Evolutionary conservation across 2,888 invertebrate genomes (phyloP).

Genomic region (Galerucella nymphaeae): DNA sequence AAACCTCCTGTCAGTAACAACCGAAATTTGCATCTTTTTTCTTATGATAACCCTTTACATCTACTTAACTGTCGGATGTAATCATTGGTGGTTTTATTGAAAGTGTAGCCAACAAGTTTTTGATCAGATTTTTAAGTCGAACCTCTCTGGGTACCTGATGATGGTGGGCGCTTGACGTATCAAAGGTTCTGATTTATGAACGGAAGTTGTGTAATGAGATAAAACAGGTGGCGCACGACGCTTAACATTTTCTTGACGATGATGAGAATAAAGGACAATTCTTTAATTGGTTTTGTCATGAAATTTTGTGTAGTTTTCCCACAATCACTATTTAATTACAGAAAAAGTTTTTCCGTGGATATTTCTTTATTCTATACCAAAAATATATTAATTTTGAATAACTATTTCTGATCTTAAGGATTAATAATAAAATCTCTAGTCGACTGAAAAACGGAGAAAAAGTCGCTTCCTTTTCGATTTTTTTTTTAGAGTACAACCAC

Average conservation of each 20-base stretch:
- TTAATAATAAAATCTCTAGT: too few relatives aligned
- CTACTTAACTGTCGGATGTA: not conserved
- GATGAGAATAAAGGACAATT: conserved; percentile 2
- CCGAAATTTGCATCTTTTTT: not conserved
- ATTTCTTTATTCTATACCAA: too few relatives aligned
- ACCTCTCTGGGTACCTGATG: not conserved
- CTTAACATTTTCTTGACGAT: conserved; percentile 26
- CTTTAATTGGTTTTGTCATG: not conserved
- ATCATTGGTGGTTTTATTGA: not conserved
- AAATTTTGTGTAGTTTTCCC: too few relatives aligned
- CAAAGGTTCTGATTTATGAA: conserved; percentile 61
- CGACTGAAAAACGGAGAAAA: too few relatives aligned
- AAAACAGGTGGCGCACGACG: conserved; percentile 61
- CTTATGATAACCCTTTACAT: too few relatives aligned
- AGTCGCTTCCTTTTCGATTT: too few relatives aligned
- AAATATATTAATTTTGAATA: too few relatives aligned
- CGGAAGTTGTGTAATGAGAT: conserved; percentile 62
- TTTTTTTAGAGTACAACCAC: too few relatives aligned
- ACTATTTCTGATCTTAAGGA: too few relatives aligned
- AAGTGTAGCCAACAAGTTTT: conserved; percentile 2
- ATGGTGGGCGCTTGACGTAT: conserved; percentile 2
- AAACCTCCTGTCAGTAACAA: not conserved
- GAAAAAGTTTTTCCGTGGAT: too few relatives aligned
- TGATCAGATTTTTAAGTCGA: not conserved
- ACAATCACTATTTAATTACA: too few relatives aligned